Percentiles rank a stretch among this genome's conserved stretches.
Conservation (phyloP, 2,797 vertebrate genomes). For the Adrianichthys oophorus region DNA sequence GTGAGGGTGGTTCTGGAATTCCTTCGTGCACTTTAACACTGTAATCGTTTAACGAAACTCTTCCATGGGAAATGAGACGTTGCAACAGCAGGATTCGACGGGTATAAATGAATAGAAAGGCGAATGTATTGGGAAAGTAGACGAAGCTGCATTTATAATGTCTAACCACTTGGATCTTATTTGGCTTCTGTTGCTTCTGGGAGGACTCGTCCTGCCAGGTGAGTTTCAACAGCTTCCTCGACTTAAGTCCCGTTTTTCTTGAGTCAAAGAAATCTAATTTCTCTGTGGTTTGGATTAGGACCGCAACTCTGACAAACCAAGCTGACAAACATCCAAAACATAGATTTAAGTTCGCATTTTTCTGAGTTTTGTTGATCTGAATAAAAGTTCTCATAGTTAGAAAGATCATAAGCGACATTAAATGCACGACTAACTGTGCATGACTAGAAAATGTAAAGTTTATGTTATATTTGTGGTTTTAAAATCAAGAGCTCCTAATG, state of each 20-base stretch:
- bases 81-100: too few relatives aligned
- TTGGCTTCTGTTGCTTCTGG: slow-evolving; percentile 63
- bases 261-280: not conserved
- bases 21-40: not conserved
- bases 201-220: slow-evolving; percentile 66
- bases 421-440: too few relatives aligned
- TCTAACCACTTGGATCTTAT: slow-evolving; percentile 46
- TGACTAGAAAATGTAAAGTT: too few relatives aligned
- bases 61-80: too few relatives aligned
- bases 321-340: too few relatives aligned
- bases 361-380: too few relatives aligned
- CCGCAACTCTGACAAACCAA: not conserved
- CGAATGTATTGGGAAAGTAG: not conserved
- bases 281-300: not conserved
- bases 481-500: too few relatives aligned
- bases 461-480: too few relatives aligned
- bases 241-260: not conserved
- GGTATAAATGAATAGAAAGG: not conserved
- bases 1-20: not conserved
- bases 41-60: not conserved
- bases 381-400: too few relatives aligned
- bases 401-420: too few relatives aligned
- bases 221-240: slow-evolving; percentile 63
- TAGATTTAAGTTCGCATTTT: too few relatives aligned
- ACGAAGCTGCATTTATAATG: slow-evolving; percentile 18